Base-by-base conservation (phyloP, 2,888 invertebrate genomes). In the Galeopsomyia nigrocyanea region DNA sequence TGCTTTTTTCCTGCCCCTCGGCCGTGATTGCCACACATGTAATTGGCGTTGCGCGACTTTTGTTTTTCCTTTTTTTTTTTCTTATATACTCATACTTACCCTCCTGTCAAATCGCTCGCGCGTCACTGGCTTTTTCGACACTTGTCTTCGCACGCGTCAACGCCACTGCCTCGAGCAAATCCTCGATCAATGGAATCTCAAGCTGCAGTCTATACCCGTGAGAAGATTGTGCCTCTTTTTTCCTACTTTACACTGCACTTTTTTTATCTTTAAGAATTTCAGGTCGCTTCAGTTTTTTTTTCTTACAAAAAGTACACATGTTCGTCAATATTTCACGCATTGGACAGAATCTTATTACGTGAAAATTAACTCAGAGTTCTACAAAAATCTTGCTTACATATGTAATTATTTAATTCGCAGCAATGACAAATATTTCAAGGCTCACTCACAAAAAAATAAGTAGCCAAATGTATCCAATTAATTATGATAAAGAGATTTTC, bases 101-200 rank as follows among this genome's bases (percentile, higher is more conserved):
- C 31, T 26, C 31, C 26, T 39, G 65, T 66, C 57, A 62, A 51
- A 57, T 71, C 56, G 39, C 26, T 49, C 62, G 50, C 56, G 19
- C n/a, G 63, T 21, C 19, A 49, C 17, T 58, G 39, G 31, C 46
- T 31, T 26, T 57, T 26, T 57, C 22, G 13, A n/a, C n/a, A 31
- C 57, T 51, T 17, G 56, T 22, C 26, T 13, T 21, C 61, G 62
- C 19, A 17, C n/a, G 51, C 51, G 17, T 19, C 31, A 9, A n/a
- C 17, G 39, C 39, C 39, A 17, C 26, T 58, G n/a, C 31, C 16
- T 5, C 21, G 21, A 31, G 51, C 16, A 3, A 16, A 22, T 39
- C 17, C 49, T 46, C 19, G 31, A 67, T 71, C 71, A 50, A 66
- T 62, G 71, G 66, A 71, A 71, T 71, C 66, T 67, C 31, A 61